These are phyloP conservation scores for Deilephila elpenor DNA, from an alignment of 2,888 invertebrate species.

Conservation along the genomic window DNA sequence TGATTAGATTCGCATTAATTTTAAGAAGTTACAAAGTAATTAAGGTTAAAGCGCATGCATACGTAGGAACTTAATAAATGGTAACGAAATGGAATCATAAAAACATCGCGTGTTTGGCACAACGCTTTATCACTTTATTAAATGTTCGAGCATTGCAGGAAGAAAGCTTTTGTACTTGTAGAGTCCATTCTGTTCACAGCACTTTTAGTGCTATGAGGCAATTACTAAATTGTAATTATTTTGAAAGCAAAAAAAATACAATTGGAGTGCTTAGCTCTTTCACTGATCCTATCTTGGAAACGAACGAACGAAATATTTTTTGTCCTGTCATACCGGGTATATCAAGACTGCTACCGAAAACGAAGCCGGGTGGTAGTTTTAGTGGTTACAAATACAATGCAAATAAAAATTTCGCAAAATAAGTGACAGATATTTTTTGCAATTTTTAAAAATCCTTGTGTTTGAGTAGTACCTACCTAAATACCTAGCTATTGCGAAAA, in stretches of 20 bases:
- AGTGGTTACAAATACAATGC: too few species aligned
- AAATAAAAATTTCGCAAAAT: too few species aligned
- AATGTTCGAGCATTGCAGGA: conserved; percentile 62
- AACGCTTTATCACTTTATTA: conserved; percentile 77
- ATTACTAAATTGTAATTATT: neutral
- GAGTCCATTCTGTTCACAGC: conserved; percentile 49
- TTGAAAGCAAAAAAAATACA: neutral
- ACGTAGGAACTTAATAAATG: conserved; percentile 54
- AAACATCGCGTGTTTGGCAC: conserved; percentile 69
- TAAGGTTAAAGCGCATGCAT: conserved; percentile 57
- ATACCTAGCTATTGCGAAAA: too few species aligned
- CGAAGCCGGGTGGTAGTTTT: too few species aligned
- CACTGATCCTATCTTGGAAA: neutral
- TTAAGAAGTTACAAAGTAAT: conserved; percentile 55
- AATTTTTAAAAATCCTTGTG: too few species aligned
- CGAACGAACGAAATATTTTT: neutral
- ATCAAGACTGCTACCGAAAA: too few species aligned
- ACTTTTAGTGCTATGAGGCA: conserved; percentile 29
- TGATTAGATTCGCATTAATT: conserved; percentile 38
- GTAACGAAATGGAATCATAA: conserved; percentile 65
- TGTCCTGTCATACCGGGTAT: too few species aligned
- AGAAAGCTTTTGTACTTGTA: conserved; percentile 48
- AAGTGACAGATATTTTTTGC: too few species aligned
- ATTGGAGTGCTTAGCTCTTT: neutral
- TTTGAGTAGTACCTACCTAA: too few species aligned